These are phyloP conservation scores for Eupithecia tripunctaria DNA, from an alignment of 2,888 invertebrate species.

Conservation along the genomic window DNA sequence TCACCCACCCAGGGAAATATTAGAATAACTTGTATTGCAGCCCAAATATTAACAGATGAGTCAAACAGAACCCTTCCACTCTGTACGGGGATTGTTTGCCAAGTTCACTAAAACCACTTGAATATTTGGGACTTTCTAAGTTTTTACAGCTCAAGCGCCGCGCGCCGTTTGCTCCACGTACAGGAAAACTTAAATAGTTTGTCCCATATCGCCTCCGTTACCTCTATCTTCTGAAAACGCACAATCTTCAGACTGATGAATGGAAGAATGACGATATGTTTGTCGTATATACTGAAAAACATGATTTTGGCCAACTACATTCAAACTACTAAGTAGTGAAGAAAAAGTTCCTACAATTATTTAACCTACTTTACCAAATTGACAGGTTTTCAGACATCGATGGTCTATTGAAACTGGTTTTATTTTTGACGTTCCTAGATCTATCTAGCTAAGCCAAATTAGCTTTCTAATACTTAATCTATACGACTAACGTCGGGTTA, in stretches of 20 bases:
- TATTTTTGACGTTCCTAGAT: background rate
- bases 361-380: background rate
- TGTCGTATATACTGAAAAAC: background rate
- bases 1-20: background rate
- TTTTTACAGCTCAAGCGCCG: background rate
- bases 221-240: background rate
- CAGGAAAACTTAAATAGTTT: background rate
- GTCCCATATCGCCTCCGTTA: background rate
- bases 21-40: background rate
- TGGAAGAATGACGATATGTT: conserved; percentile 9
- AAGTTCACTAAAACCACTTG: background rate
- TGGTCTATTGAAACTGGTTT: background rate
- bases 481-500: background rate
- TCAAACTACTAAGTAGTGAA: conserved; percentile 4
- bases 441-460: conserved; percentile 8
- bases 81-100: background rate
- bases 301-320: background rate
- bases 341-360: background rate
- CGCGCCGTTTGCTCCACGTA: background rate
- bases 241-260: background rate
- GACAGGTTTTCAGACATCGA: conserved; percentile 2
- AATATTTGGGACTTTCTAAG: background rate
- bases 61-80: background rate
- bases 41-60: background rate
- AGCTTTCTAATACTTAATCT: conserved; percentile 5